Evolutionary conservation across 2,888 invertebrate species (phyloP), one percentile per base, ranked within the genome.

Genomic region (Eupithecia abbreviata): DNA sequence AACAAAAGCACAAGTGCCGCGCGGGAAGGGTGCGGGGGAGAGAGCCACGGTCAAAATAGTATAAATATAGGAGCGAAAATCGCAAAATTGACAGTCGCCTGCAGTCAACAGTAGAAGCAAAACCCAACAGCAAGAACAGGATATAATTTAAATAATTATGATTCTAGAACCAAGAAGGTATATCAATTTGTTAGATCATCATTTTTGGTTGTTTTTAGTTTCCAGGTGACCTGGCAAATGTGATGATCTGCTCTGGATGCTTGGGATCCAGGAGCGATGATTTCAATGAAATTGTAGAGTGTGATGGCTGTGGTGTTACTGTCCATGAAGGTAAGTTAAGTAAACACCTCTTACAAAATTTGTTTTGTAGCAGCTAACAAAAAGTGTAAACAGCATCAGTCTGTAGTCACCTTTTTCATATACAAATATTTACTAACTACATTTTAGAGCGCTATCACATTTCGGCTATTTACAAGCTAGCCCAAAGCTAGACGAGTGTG

Each of bases 271-370:
- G 97, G 84, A 98, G 98, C 91, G 98, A 98, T 93, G 98, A 98
- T 84, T 96, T 97, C 75, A 99, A 99, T 94, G 99, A 99, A 93
- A 98, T 99, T 84, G 98, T 99, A 0, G 99, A 99, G 92, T 99
- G 99, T 92, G 99, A 99, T 94, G 97, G 98, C 42, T 99, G 99
- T 93, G 98, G 98, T 3, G 98, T 99, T 6, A 98, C 98, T 66
- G 99, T 99, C 4, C 99, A 99, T 93, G 99, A 99, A 96, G 98
- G 97, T 97, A 79, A 47, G 65, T 6, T 62, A 58, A 58, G 9
- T 18, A 49, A 58, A 18, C 7, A n/a, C 58, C 3, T 18, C 5
- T n/a, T 18, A 58, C 18, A 58, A 18, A 58, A 5, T 58, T 58
- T 7, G 7, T 9, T 18, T 18, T 18, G 2, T n/a, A 58, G 55